Conservation (phyloP, 2,797 vertebrate genomes). For the Danio tinwini region DNA sequence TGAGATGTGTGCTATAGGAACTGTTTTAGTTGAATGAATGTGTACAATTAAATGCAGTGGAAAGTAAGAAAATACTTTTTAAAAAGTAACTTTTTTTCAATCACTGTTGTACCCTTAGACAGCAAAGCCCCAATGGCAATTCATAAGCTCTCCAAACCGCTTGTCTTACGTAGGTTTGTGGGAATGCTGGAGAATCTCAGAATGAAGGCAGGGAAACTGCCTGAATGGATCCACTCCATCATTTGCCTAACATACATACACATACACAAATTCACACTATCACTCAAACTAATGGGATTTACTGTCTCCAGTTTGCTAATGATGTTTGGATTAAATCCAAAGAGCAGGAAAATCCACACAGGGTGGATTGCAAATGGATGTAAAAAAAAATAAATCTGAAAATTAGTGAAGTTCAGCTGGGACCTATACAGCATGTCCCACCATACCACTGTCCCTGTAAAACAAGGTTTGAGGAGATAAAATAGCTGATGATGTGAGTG, state of each 20-base stretch:
- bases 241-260: not conserved
- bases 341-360: not conserved
- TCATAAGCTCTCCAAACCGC: not conserved
- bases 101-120: not conserved
- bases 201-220: not conserved
- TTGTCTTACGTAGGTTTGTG: not conserved
- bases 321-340: not conserved
- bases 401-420: not conserved
- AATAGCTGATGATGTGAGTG: slow-evolving; percentile 53
- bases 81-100: not conserved
- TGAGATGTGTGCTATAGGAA: too few species aligned
- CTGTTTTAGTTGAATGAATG: too few species aligned
- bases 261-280: not conserved
- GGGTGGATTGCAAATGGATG: not conserved
- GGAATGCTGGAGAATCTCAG: not conserved
- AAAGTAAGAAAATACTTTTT: too few species aligned
- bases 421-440: not conserved
- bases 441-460: slow-evolving; percentile 58
- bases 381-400: too few species aligned
- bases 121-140: not conserved
- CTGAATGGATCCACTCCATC: not conserved
- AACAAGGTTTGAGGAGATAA: slow-evolving; percentile 82
- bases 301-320: not conserved
- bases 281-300: not conserved
- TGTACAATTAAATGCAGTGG: too few species aligned